Percentiles rank a stretch among this genome's conserved stretches.
These are phyloP conservation scores for Aegithalos caudatus DNA, from an alignment of 2,113 vertebrate species.

Conservation along the genomic window DNA sequence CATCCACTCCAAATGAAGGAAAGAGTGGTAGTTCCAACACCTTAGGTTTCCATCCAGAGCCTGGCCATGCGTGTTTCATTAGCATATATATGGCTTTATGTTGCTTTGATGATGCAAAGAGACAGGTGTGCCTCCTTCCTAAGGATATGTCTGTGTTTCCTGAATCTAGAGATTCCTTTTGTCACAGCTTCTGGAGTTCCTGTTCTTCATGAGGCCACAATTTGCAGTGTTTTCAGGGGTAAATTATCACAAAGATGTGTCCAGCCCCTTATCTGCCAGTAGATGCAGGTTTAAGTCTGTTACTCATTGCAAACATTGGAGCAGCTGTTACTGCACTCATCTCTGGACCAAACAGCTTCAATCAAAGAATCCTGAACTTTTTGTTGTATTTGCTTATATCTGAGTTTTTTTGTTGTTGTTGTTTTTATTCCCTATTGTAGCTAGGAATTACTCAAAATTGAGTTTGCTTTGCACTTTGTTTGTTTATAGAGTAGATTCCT, in stretches of 20 bases:
- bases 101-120: neutral
- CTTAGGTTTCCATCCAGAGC: neutral
- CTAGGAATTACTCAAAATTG: neutral
- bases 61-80: rapidly evolving
- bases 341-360: neutral
- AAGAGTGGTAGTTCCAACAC: neutral
- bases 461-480: neutral
- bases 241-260: neutral
- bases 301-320: neutral
- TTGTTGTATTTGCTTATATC: neutral
- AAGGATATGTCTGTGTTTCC: neutral
- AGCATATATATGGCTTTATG: neutral
- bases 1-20: neutral
- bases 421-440: neutral
- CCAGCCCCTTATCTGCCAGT: neutral
- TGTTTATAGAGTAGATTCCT: neutral
- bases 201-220: neutral
- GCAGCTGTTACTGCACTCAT: neutral
- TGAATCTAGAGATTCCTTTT: neutral
- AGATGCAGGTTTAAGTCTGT: neutral
- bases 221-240: neutral
- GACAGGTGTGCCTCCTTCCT: neutral
- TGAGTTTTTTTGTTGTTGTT: rapidly evolving
- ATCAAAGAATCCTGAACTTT: neutral
- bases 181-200: neutral